A percentile compares a stretch with the other conserved stretches of the same genome.
phyloP scores from a whole-genome alignment of 1,140 invertebrate species.

The Trissolcus basalis region DNA sequence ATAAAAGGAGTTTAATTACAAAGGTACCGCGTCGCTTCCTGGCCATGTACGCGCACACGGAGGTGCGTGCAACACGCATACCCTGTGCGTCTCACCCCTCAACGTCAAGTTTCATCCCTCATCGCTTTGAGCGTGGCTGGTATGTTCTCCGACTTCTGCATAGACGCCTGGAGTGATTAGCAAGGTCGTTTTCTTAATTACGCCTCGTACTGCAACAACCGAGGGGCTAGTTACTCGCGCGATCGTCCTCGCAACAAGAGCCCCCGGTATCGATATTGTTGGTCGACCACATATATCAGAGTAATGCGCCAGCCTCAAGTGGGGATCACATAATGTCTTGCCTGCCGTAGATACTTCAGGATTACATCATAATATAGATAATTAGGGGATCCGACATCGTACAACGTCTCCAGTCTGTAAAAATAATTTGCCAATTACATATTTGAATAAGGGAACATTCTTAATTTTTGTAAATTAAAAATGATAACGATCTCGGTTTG shows the following conservation, averaged over 20 bases:
- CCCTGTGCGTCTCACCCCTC: conserved; percentile 43
- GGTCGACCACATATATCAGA: conserved; percentile 29
- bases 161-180: conserved; percentile 57
- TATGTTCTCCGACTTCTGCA: conserved; percentile 43
- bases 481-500: too few relatives aligned
- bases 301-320: conserved; percentile 6
- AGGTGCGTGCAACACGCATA: conserved; percentile 65
- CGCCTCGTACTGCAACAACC: conserved; percentile 53
- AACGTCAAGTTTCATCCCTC: conserved; percentile 48
- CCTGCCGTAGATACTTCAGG: conserved; percentile 18
- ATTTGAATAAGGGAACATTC: too few relatives aligned
- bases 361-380: too few relatives aligned
- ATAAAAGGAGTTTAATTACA: conserved; percentile 73
- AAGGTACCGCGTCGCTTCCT: conserved; percentile 67
- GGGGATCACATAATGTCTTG: conserved; percentile 30
- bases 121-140: conserved; percentile 12
- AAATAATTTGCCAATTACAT: too few relatives aligned
- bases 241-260: conserved; percentile 48
- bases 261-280: background rate
- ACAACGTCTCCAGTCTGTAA: too few relatives aligned
- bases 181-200: conserved; percentile 64
- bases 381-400: too few relatives aligned
- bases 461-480: background rate
- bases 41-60: conserved; percentile 54
- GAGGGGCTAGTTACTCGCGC: conserved; percentile 49